Evolutionary conservation across 2,888 invertebrate species (phyloP).

Genomic region (Apamea crenata): DNA sequence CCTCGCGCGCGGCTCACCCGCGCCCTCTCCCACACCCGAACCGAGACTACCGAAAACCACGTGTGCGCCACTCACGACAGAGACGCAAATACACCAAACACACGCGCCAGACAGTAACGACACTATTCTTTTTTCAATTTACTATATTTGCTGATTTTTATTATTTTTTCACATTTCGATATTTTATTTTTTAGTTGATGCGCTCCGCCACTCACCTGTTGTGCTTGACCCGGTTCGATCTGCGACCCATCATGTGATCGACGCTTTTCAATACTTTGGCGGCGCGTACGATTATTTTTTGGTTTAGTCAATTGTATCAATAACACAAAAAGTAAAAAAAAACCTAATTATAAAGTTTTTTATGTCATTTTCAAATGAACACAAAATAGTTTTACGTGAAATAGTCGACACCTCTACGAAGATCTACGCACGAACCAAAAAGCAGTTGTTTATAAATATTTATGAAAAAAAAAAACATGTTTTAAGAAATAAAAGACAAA

Average conservation of each 20-base stretch:
- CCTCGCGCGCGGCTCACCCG: slow-evolving; percentile 73
- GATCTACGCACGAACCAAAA: not conserved
- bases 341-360: slow-evolving; percentile 42
- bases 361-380: not conserved
- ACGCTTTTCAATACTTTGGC: slow-evolving; percentile 84
- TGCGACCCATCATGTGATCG: slow-evolving; percentile 89
- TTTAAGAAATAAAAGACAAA: not conserved
- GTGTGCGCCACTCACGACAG: slow-evolving; percentile 85
- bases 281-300: slow-evolving; percentile 71
- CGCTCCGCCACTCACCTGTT: slow-evolving; percentile 89
- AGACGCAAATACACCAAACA: slow-evolving; percentile 71
- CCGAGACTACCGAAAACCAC: slow-evolving; percentile 82
- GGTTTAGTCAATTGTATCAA: slow-evolving; percentile 34
- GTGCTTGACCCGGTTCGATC: slow-evolving; percentile 90
- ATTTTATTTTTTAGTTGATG: slow-evolving; percentile 91
- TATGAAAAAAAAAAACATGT: not conserved
- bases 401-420: not conserved
- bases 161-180: slow-evolving; percentile 91
- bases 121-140: slow-evolving; percentile 88
- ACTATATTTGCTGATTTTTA: slow-evolving; percentile 90
- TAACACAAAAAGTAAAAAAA: slow-evolving; percentile 28
- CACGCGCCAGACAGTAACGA: slow-evolving; percentile 73
- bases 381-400: not conserved
- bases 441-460: not conserved
- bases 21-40: slow-evolving; percentile 71